Percentiles rank a stretch among this genome's conserved stretches.
Evolutionary conservation across 2,113 vertebrate species (phyloP).

Genomic region (Anarhynchus alexandrinus): DNA sequence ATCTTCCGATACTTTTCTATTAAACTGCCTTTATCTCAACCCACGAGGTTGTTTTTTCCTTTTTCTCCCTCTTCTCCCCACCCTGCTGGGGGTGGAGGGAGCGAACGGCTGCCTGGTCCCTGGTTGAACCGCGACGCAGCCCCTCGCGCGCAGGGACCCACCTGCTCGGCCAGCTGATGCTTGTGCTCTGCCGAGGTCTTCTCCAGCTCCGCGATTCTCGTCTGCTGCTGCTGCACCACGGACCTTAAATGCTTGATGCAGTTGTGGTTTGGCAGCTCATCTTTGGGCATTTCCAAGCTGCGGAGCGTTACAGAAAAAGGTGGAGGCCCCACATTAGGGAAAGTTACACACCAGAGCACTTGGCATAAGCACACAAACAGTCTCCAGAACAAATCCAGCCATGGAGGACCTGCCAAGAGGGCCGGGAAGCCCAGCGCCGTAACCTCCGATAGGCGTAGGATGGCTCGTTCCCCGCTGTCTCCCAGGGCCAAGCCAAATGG

Average conservation of each 20-base stretch:
- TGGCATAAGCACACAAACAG: rapidly evolving
- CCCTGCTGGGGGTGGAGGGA: not conserved
- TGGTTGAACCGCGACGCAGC: not conserved
- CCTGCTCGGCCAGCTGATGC: slow-evolving; percentile 95
- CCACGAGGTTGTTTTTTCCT: not conserved
- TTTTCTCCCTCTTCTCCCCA: not conserved
- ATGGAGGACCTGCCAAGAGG: not conserved
- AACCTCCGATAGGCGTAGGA: rapidly evolving
- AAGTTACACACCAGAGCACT: rapidly evolving
- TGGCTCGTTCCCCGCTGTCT: no score
- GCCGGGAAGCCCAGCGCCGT: rapidly evolving
- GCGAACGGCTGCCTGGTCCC: not conserved
- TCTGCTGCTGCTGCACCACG: slow-evolving; percentile 93
- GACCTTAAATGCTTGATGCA: slow-evolving; percentile 93
- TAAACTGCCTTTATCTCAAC: not conserved
- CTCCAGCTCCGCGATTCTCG: slow-evolving; percentile 92
- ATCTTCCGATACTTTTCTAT: not conserved
- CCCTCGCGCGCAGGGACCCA: not conserved
- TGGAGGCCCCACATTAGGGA: not conserved
- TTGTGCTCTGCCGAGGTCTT: slow-evolving; percentile 92
- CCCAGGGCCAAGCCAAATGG: rapidly evolving
- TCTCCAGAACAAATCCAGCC: not conserved
- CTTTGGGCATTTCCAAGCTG: slow-evolving; percentile 98
- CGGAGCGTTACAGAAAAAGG: not conserved
- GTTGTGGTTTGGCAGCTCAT: slow-evolving; percentile 93